Evolutionary conservation across 2,113 vertebrate species (phyloP).

Genomic region (Anoura caudifer): DNA sequence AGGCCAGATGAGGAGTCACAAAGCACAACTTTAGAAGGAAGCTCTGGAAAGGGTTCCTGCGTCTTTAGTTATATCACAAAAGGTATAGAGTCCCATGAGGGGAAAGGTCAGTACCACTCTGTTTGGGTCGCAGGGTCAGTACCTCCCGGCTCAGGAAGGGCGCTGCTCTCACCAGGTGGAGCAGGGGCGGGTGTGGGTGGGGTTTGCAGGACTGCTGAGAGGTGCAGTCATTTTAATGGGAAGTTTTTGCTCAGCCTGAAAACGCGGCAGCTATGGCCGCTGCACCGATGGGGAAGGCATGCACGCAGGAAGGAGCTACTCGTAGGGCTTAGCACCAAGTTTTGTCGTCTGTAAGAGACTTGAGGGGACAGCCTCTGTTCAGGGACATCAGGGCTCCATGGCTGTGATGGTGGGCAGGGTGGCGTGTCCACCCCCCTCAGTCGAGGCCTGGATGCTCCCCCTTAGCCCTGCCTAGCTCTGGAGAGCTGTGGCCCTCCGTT

Average conservation of each 20-base stretch:
- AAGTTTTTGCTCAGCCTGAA: not conserved
- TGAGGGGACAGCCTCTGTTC: not conserved
- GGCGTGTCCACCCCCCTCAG: too few species aligned
- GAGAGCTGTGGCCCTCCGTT: not conserved
- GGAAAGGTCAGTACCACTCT: not conserved
- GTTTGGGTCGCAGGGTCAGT: not conserved
- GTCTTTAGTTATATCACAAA: not conserved
- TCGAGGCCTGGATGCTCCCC: not conserved
- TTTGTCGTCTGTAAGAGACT: not conserved
- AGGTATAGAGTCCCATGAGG: not conserved
- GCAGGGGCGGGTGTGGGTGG: too few species aligned
- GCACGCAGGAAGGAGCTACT: not conserved
- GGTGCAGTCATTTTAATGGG: not conserved
- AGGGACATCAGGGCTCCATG: not conserved
- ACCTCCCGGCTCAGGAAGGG: not conserved
- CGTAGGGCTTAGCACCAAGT: not conserved
- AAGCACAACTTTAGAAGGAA: not conserved
- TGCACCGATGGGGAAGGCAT: not conserved
- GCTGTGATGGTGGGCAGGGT: not conserved
- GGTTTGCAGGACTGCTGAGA: not conserved
- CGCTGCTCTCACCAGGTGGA: not conserved
- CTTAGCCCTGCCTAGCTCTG: not conserved
- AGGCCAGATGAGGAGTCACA: not conserved
- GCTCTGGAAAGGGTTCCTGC: not conserved
- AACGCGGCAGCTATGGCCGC: not conserved